phyloP scores from a whole-genome alignment of 2,888 invertebrate genomes.

The Tachina grossa region DNA sequence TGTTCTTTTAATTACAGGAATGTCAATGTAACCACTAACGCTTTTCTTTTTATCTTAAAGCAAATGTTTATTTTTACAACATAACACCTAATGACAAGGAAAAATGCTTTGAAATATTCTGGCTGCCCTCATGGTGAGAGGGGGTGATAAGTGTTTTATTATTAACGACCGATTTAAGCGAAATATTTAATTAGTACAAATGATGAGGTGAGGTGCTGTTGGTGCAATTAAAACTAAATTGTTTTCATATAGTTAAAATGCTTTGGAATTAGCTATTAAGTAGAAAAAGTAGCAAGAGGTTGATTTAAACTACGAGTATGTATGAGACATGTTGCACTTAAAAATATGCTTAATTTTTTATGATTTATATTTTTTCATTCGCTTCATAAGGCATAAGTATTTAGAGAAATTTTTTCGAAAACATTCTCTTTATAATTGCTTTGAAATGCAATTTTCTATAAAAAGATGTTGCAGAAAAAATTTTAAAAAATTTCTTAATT shows the following conservation, averaged over 20 bases:
- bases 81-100: conserved; percentile 52
- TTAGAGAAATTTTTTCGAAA: no score
- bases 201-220: conserved; percentile 29
- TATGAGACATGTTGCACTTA: neutral
- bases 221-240: conserved; percentile 15
- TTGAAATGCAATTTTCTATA: no score
- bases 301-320: neutral
- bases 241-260: neutral
- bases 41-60: neutral
- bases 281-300: neutral
- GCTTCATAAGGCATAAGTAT: no score
- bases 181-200: neutral
- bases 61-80: conserved; percentile 17
- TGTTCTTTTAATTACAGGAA: conserved; percentile 63
- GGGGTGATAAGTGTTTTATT: neutral
- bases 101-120: conserved; percentile 35
- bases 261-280: neutral
- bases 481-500: no score
- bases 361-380: no score
- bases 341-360: no score
- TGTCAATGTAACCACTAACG: conserved; percentile 21
- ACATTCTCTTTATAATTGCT: no score
- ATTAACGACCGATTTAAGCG: conserved; percentile 3
- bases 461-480: no score
- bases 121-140: neutral